Evolutionary conservation across 2,888 invertebrate species (phyloP), one percentile per base, ranked within the genome.

Genomic region (Chrysolina americana): DNA sequence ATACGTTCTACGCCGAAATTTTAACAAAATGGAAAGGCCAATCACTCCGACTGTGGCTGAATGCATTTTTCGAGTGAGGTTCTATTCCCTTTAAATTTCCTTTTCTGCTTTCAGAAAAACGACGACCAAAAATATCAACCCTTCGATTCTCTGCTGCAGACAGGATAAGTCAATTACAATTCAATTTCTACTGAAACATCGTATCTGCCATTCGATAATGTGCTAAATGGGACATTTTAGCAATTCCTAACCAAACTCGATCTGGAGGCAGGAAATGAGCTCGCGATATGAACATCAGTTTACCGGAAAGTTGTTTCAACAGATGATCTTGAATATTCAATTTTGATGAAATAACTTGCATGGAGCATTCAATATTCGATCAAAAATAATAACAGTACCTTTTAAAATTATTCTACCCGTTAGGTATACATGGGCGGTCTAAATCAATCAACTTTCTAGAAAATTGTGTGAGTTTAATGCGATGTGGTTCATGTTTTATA

Each of bases 231-330:
- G 75, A 76, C 71, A 73, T 78, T 78, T 78, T 66, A 75, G 74
- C 65, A 72, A 75, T 56, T 69, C 69, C 75, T 75, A 73, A 73
- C 75, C 73, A 47, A 63, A 64, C 76, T 74, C 70, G 71, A 75
- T 75, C 74, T 68, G 75, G 70, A 75, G 65, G 89, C 93, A 94
- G 94, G 94, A 94, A 94, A 94, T 94, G 94, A 94, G 93, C 92
- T 93, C 93, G 93, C 94, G 94, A 93, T 93, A 92, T 93, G 93
- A 93, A 94, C 93, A 53, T 53, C 53, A 93, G 93, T 94, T 94
- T 93, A 83, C 86, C 86, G 84, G 84, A 85, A 87, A 87, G 87
- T 87, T 86, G 87, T 86, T 87, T 87, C 85, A 85, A 84, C 82
- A 83, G 81, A 85, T 82, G 71, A 74, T 76, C 70, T 73, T 56